Conservation (phyloP, 23 tunicate genomes). For the Styela clava region DNA sequence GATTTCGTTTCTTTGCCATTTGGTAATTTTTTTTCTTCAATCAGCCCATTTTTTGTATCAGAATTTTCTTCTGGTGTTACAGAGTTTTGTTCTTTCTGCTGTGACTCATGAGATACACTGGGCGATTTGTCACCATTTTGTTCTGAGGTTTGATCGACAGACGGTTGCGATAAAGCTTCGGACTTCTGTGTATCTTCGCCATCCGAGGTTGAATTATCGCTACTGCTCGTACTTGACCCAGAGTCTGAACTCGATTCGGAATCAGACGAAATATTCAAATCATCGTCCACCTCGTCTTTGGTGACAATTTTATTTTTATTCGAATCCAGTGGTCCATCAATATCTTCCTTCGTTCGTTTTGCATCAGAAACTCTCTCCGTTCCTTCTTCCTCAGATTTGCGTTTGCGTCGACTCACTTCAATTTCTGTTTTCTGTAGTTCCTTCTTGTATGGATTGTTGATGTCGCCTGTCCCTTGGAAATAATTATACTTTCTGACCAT, state of each 20-base stretch:
- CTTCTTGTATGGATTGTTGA: conserved; percentile 68
- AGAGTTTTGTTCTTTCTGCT: background rate
- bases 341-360: conserved; percentile 14
- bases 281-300: conserved; percentile 21
- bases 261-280: conserved; percentile 26
- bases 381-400: conserved; percentile 34
- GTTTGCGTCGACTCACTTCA: conserved; percentile 6
- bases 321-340: background rate
- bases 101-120: background rate
- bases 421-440: conserved; percentile 15
- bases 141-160: background rate
- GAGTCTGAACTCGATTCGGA: conserved; percentile 26
- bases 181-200: background rate
- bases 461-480: conserved; percentile 92
- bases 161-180: background rate
- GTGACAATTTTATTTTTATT: background rate
- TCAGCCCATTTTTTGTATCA: background rate
- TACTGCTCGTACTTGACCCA: conserved; percentile 3
- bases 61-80: background rate
- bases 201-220: conserved; percentile 1
- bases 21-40: background rate
- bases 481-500: conserved; percentile 80
- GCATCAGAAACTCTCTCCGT: background rate
- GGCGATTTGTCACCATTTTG: background rate
- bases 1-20: background rate